Conservation (phyloP, 2,113 vertebrate genomes). For the Lanius ludovicianus region DNA sequence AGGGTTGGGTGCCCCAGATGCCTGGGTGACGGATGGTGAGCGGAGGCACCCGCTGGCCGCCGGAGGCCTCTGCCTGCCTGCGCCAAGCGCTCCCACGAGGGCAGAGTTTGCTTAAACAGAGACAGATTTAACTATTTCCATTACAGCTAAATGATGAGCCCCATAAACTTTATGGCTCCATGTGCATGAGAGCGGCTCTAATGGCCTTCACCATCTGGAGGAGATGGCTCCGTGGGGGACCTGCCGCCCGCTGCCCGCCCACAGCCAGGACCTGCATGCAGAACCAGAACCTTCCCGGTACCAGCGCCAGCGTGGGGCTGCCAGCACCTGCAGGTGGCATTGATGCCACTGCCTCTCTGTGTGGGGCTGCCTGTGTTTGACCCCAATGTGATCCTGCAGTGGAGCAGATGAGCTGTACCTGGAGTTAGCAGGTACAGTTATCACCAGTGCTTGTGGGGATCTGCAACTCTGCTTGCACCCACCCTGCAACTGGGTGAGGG, state of each 20-base stretch:
- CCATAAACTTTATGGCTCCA: slow-evolving; percentile 71
- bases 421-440: neutral
- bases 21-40: fast-evolving
- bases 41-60: neutral
- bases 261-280: neutral
- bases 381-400: fast-evolving
- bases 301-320: fast-evolving
- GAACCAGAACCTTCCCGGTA: neutral
- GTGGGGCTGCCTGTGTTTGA: neutral
- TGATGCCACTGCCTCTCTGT: fast-evolving
- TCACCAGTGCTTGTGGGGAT: neutral
- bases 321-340: neutral
- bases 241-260: neutral
- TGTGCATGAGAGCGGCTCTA: slow-evolving; percentile 44
- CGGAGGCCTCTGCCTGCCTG: neutral
- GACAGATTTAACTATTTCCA: slow-evolving; percentile 73
- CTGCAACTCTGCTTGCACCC: neutral
- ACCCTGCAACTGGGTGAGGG: fast-evolving
- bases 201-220: slow-evolving; percentile 70
- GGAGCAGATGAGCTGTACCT: neutral
- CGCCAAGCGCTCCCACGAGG: slow-evolving; percentile 1
- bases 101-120: slow-evolving; percentile 72
- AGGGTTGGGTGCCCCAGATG: neutral
- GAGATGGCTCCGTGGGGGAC: slow-evolving; percentile 47
- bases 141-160: slow-evolving; percentile 72